These are phyloP conservation scores for Lasiommata megera DNA, from an alignment of 2,888 invertebrate species.

Conservation along the genomic window DNA sequence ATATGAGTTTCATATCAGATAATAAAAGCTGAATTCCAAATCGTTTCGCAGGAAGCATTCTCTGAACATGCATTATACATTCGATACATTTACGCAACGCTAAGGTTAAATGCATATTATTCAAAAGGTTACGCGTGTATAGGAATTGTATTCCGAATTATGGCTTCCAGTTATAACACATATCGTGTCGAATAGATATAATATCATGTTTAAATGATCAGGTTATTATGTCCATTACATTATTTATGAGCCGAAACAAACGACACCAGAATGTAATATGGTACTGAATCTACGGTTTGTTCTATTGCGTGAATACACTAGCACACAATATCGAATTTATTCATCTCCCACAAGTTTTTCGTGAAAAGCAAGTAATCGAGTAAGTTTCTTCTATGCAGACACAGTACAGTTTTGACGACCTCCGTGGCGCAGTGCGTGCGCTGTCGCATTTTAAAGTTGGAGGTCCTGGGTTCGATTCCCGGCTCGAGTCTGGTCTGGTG, in stretches of 20 bases:
- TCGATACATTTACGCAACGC: conserved; percentile 27
- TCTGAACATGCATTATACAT: conserved; percentile 32
- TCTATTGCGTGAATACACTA: background rate
- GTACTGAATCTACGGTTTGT: background rate
- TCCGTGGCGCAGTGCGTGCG: too few species aligned
- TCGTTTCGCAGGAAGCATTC: conserved; percentile 27
- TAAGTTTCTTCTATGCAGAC: too few species aligned
- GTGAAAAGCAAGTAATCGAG: background rate
- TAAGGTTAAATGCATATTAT: conserved; percentile 29
- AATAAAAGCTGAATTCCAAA: conserved; percentile 28
- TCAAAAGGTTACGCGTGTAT: conserved; percentile 19
- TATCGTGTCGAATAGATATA: conserved; percentile 2
- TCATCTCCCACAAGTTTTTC: background rate
- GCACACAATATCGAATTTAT: background rate
- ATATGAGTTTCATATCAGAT: conserved; percentile 30
- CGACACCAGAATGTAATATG: background rate
- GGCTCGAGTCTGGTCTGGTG: too few species aligned
- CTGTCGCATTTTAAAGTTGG: too few species aligned
- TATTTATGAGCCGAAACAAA: conserved; percentile 5
- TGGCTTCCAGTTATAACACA: conserved; percentile 11
- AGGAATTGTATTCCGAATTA: conserved; percentile 18
- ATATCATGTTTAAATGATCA: conserved; percentile 8
- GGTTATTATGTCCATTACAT: conserved; percentile 6
- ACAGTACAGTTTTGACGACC: too few species aligned
- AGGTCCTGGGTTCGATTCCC: too few species aligned